Conservation (phyloP, 2,888 invertebrate species). For the Epinotia ramella region DNA sequence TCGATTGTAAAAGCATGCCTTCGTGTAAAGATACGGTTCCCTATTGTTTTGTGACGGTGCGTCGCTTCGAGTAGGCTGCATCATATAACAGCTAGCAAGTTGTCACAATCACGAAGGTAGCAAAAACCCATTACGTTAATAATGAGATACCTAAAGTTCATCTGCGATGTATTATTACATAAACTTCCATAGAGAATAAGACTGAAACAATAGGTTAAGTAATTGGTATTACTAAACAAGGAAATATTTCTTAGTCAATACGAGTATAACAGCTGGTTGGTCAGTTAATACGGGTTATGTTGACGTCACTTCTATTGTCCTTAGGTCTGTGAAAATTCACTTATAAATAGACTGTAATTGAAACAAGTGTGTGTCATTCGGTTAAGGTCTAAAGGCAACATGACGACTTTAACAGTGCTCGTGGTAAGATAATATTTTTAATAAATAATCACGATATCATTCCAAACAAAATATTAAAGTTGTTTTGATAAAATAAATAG, state of each 20-base stretch:
- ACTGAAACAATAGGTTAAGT: constrained; percentile 14
- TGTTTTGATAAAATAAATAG: no score
- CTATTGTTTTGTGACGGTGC: background rate
- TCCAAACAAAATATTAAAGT: background rate
- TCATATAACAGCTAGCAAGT: background rate
- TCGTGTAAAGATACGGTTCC: no score
- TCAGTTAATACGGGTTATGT: constrained; percentile 15
- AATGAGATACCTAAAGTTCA: background rate
- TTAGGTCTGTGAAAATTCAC: constrained; percentile 17
- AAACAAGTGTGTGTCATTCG: constrained; percentile 30
- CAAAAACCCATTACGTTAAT: background rate
- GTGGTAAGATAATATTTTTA: constrained; percentile 27
- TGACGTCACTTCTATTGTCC: constrained; percentile 43
- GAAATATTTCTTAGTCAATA: constrained; percentile 21
- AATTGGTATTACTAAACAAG: constrained; percentile 23
- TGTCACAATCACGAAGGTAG: background rate
- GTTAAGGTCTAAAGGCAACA: constrained; percentile 19
- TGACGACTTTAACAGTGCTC: constrained; percentile 21
- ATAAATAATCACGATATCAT: background rate
- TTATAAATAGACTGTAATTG: constrained; percentile 25
- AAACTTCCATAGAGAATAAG: constrained; percentile 6
- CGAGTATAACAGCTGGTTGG: background rate
- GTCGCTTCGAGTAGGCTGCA: background rate
- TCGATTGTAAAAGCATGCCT: no score
- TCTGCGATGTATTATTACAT: constrained; percentile 3